Base-by-base conservation (phyloP, 2,888 invertebrate species). In the Darwinula stevensoni region DNA sequence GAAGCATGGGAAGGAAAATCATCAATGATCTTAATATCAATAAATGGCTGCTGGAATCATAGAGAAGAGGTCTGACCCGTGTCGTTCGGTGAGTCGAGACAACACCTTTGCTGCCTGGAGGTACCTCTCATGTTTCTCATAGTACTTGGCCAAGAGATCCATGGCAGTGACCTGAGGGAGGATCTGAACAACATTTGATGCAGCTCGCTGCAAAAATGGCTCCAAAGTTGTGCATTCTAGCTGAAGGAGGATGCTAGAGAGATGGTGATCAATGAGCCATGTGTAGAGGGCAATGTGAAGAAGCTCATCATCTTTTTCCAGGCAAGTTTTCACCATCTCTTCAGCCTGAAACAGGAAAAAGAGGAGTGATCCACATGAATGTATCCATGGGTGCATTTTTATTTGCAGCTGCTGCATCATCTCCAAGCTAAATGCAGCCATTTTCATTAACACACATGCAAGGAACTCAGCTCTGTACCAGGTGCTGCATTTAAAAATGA, bases 101-200 rank as follows among this genome's bases (percentile, higher is more conserved):
- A 94, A 58, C 39, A 91, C 75, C 44, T 72, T 67, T 0, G 94
- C 86, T 2, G 94, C 94, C 6, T 78, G 72, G 2, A 73, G 65
- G 47, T 84, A 91, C 49, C 88, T 80, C 16, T 72, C 71, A 44
- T 69, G 71, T 47, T 73, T 72, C 51, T 94, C 88, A 45, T 91
- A 84, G 48, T 75, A 86, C 52, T 82, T 82, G 91, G 94, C 94
- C 34, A 94, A 54, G 39, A 94, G 55, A 48, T 88, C 22, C 22
- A 18, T 18, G 6, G 22, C 6, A 18, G 6, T 9, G 6, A 18
- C 22, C 6, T 9, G n/a, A n/a, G n/a, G n/a, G n/a, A n/a, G n/a
- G 11, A 31, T 14, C 14, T 13, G 12, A 12, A 31, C 16, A 5
- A 30, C 13, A 30, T 22, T 22, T 6, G n/a, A n/a, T n/a, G n/a